phyloP scores from a whole-genome alignment of 2,888 invertebrate genomes.

The Drosophila dives region DNA sequence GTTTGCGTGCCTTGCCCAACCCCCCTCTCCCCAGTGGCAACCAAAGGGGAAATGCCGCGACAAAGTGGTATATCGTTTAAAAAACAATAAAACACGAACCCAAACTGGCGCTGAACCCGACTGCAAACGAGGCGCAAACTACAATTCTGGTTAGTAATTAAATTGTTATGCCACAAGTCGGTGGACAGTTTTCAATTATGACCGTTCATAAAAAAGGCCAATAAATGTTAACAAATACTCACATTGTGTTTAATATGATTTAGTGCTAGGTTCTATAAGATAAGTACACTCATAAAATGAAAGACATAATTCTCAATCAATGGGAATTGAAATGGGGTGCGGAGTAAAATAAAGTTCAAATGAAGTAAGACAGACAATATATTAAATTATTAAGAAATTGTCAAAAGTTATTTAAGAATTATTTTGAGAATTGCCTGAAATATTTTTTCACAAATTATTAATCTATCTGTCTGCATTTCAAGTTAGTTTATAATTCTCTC shows the following conservation, averaged over 20 bases:
- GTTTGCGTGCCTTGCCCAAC: conserved; percentile 62
- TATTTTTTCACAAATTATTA: not conserved
- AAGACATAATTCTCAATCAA: conserved; percentile 36
- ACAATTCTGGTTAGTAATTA: conserved; percentile 66
- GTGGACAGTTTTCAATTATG: conserved; percentile 61
- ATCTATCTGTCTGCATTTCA: not conserved
- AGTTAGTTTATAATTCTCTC: not conserved
- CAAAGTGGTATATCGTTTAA: conserved; percentile 82
- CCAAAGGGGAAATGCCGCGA: conserved; percentile 51
- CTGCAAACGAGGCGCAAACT: conserved; percentile 35
- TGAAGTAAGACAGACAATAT: not conserved
- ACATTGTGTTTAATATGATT: conserved; percentile 42
- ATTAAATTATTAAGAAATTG: not conserved
- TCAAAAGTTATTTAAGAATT: not conserved
- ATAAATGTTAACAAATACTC: conserved; percentile 62
- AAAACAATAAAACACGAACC: conserved; percentile 78
- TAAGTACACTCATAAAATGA: conserved; percentile 39
- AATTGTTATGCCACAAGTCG: conserved; percentile 73
- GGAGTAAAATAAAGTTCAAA: conserved; percentile 13
- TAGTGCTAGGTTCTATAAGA: conserved; percentile 37
- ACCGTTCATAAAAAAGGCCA: conserved; percentile 55
- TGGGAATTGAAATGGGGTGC: conserved; percentile 17
- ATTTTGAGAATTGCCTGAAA: not conserved
- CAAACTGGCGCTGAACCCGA: conserved; percentile 19
- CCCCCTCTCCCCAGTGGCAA: not conserved